These are phyloP conservation scores for Rhipidura dahli DNA, from an alignment of 2,113 vertebrate genomes.

Conservation along the genomic window DNA sequence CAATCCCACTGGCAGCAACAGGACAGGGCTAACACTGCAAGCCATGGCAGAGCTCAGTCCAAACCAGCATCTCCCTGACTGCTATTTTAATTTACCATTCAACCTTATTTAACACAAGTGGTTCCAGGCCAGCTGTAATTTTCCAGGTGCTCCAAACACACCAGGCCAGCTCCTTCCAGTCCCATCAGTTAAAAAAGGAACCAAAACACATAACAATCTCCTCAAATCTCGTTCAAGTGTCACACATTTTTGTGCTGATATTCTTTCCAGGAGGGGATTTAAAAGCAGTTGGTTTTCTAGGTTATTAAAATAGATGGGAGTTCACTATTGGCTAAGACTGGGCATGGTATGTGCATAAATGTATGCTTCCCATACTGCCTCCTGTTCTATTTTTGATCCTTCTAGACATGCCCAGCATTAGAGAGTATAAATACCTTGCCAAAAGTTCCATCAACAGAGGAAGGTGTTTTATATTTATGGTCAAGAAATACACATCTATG, in stretches of 20 bases:
- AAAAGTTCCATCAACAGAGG: slow-evolving; percentile 9
- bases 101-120: background rate
- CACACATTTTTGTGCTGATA: background rate
- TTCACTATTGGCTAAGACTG: background rate
- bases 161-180: background rate
- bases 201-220: background rate
- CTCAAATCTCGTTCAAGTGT: background rate
- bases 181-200: background rate
- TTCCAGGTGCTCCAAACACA: background rate
- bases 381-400: background rate
- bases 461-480: background rate
- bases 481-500: background rate
- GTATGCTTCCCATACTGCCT: background rate
- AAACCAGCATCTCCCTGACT: background rate
- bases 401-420: background rate
- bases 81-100: background rate
- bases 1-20: background rate
- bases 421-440: background rate
- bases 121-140: background rate
- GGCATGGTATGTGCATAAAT: background rate
- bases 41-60: background rate
- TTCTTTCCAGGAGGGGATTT: slow-evolving; percentile 20
- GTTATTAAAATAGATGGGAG: background rate
- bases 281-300: slow-evolving; percentile 14
- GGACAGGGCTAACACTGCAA: background rate